Base-by-base conservation (phyloP, 2,113 vertebrate genomes). In the Catagonus wagneri region DNA sequence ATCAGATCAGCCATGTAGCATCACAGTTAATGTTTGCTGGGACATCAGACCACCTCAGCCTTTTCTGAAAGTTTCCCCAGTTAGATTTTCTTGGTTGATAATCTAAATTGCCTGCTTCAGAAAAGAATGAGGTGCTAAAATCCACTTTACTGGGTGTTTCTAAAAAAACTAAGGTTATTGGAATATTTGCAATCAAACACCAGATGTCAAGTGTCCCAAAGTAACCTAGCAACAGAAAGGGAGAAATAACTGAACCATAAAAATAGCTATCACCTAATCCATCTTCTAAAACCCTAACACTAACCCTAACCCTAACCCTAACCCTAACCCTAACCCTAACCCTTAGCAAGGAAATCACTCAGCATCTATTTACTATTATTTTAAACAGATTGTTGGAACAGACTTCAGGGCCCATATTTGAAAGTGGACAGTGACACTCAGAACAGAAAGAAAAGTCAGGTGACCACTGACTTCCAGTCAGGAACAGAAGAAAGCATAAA, bases 181-280 rank as follows among this genome's bases (percentile, higher is more conserved):
- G 32, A 90, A 81, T 76, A 93, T 83, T 94, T 94, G 32, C 50
- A 71, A 66, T 61, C 61, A 79, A 86, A 79, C 65, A 61, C 50
- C 39, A 79, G 19, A 13, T 71, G 6, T 78, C 60, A 78, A 9
- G 29, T 71, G 34, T 39, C 17, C 72, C 83, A 74, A 90, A 61
- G 60, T 58, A 96, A 83, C 23, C 52, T 44, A 71, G 27, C 29
- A 96, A 90, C 19, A 65, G 50, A 65, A 90, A 95, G 13, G 8
- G 3, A n/a, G 8, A 94, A 86, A 69, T 65, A 81, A 79, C n/a
- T 36, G 25, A 75, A n/a, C 16, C 90, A 54, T 10, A 39, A 93
- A 81, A 90, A 74, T 7, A 22, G 19, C 10, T 19, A 39, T 66
- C 32, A 12, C 20, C 69, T 7, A 71, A 71, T 78, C 32, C 29